These are phyloP conservation scores for Hydropsyche tenuis DNA, from an alignment of 1,140 invertebrate species.

Conservation along the genomic window DNA sequence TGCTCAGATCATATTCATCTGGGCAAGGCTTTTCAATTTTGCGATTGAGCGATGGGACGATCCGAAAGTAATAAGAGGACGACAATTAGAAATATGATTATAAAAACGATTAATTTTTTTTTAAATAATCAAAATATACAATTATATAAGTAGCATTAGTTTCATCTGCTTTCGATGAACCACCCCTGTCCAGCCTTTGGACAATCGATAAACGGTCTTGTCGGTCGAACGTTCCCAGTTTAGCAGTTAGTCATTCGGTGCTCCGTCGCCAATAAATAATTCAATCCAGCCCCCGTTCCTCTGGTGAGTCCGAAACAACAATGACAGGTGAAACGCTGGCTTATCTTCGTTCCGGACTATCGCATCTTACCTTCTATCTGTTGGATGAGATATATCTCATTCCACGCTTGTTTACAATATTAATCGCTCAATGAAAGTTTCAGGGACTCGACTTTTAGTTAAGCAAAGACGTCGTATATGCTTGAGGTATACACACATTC, in stretches of 20 bases:
- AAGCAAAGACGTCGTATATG: too few species aligned
- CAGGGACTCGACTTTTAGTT: not conserved
- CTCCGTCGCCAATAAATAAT: slow-evolving; percentile 45
- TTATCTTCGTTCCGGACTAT: slow-evolving; percentile 9
- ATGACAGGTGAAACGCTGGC: slow-evolving; percentile 21
- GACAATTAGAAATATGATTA: too few species aligned
- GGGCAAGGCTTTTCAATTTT: too few species aligned
- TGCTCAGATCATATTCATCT: too few species aligned
- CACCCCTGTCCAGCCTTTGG: too few species aligned
- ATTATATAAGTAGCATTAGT: too few species aligned
- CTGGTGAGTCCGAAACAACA: slow-evolving; percentile 6
- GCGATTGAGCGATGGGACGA: too few species aligned
- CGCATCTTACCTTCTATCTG: not conserved
- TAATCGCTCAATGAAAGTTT: slow-evolving; percentile 2
- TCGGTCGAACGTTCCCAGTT: slow-evolving; percentile 22
- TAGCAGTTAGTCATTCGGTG: slow-evolving; percentile 45
- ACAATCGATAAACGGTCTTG: slow-evolving; percentile 29
- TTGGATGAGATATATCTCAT: not conserved
- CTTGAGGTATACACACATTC: too few species aligned
- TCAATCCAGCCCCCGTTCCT: slow-evolving; percentile 17
- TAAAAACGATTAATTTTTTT: too few species aligned
- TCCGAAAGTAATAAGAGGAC: too few species aligned
- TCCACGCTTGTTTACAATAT: not conserved
- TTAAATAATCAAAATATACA: too few species aligned
- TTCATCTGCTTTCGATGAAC: too few species aligned